Conservation (phyloP, 2,113 vertebrate genomes). For the Tautogolabrus adspersus region DNA sequence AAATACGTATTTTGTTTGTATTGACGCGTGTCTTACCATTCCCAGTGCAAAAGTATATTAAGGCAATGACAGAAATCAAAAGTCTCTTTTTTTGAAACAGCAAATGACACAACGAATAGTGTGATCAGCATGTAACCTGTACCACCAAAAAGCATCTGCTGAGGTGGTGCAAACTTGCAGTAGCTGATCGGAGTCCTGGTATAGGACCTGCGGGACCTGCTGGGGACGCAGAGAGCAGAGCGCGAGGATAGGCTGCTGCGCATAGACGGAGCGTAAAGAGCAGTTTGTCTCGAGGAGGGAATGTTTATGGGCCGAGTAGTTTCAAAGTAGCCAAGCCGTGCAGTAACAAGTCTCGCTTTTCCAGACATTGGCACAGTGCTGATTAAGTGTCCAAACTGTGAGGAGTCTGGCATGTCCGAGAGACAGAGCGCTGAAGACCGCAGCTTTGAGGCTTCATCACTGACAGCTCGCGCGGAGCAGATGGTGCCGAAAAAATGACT, state of each 20-base stretch:
- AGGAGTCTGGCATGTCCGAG: constrained; percentile 51
- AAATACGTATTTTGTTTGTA: no score
- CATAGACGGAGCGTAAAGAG: constrained; percentile 12
- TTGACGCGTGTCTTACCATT: background rate
- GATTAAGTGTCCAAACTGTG: constrained; percentile 17
- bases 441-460: constrained; percentile 41
- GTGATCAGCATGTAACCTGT: background rate
- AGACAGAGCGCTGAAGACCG: constrained; percentile 33
- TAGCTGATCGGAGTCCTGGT: constrained; percentile 11
- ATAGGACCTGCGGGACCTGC: constrained; percentile 19
- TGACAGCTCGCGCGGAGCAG: constrained; percentile 40
- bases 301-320: constrained; percentile 1
- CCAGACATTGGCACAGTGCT: constrained; percentile 1
- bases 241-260: constrained; percentile 31
- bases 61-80: background rate
- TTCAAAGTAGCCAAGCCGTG: background rate
- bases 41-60: background rate
- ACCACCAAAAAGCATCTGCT: constrained; percentile 2
- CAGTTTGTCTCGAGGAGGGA: background rate
- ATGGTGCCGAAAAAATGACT: constrained; percentile 76
- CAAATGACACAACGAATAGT: background rate
- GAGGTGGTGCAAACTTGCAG: constrained; percentile 24
- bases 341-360: background rate
- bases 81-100: background rate
- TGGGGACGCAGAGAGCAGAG: constrained; percentile 21